These are phyloP conservation scores for Pectinophora gossypiella DNA, from an alignment of 1,140 invertebrate species.

Conservation along the genomic window DNA sequence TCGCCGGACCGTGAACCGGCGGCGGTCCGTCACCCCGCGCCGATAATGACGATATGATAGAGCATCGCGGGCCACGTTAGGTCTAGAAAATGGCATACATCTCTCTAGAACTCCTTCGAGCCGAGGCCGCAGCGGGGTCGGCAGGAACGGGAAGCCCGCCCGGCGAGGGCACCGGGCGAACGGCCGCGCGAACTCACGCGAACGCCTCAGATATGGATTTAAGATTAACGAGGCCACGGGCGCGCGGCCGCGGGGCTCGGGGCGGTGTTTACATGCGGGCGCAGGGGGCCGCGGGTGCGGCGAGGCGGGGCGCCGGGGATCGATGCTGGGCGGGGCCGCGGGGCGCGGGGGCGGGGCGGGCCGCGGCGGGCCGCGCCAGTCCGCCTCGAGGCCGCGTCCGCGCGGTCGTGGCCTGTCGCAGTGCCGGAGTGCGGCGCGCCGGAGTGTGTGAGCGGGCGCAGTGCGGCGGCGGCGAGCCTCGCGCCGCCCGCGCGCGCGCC, in stretches of 20 bases:
- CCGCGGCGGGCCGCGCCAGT: slow-evolving; percentile 31
- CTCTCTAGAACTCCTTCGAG: too few species aligned
- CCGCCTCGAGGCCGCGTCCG: slow-evolving; percentile 55
- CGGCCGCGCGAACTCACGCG: slow-evolving; percentile 36
- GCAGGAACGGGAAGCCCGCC: slow-evolving; percentile 5
- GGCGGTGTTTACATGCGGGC: slow-evolving; percentile 56
- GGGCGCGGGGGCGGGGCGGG: slow-evolving; percentile 27
- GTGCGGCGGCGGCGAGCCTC: slow-evolving; percentile 61
- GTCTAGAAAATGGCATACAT: too few species aligned
- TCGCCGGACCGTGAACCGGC: not conserved
- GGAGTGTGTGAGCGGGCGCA: slow-evolving; percentile 52
- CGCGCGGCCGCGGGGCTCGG: slow-evolving; percentile 34
- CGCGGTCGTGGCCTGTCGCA: slow-evolving; percentile 50
- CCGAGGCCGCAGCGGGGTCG: too few species aligned
- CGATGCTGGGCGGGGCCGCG: slow-evolving; percentile 46
- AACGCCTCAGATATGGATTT: slow-evolving; percentile 68
- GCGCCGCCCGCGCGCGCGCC: slow-evolving; percentile 52
- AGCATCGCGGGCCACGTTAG: too few species aligned
- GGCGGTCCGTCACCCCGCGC: not conserved
- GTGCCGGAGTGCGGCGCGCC: slow-evolving; percentile 37
- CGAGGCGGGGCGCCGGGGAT: slow-evolving; percentile 33
- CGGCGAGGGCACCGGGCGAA: slow-evolving; percentile 12
- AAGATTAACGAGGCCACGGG: slow-evolving; percentile 66
- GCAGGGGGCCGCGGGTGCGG: slow-evolving; percentile 32
- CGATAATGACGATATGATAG: too few species aligned